phyloP scores from a whole-genome alignment of 2,113 vertebrate species.

The Myrmophylax atrothorax region DNA sequence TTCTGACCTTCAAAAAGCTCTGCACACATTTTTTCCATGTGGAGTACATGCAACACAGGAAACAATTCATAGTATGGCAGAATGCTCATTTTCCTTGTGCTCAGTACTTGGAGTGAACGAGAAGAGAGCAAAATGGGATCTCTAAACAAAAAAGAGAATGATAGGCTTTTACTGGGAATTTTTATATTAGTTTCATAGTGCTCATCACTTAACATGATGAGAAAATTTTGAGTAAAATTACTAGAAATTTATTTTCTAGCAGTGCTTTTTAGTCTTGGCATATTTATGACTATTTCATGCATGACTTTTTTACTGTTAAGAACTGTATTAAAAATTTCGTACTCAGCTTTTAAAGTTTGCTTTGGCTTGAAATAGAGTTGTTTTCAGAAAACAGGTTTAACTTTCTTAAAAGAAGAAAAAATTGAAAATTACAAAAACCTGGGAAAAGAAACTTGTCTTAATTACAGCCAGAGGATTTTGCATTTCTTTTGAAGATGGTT shows the following conservation, averaged over 20 bases:
- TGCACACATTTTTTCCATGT: background rate
- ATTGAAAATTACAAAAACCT: background rate
- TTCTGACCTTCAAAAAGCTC: background rate
- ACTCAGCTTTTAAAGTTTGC: background rate
- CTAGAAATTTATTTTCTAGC: background rate
- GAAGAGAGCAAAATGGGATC: background rate
- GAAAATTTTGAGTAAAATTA: background rate
- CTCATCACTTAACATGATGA: background rate
- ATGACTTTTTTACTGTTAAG: background rate
- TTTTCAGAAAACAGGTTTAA: background rate
- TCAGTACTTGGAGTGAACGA: background rate
- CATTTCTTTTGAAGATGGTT: background rate
- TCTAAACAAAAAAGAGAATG: background rate
- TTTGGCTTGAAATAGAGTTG: background rate
- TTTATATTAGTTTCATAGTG: background rate
- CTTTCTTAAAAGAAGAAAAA: background rate
- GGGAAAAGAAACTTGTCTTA: background rate
- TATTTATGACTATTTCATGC: conserved; percentile 6
- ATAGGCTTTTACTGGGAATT: background rate
- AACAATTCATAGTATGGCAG: background rate
- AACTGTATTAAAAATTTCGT: conserved; percentile 15
- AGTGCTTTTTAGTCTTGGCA: background rate
- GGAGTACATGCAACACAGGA: background rate
- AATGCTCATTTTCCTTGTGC: background rate
- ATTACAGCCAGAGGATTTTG: background rate